Conservation (phyloP, 2,113 vertebrate genomes). For the Ophiodon elongatus region DNA sequence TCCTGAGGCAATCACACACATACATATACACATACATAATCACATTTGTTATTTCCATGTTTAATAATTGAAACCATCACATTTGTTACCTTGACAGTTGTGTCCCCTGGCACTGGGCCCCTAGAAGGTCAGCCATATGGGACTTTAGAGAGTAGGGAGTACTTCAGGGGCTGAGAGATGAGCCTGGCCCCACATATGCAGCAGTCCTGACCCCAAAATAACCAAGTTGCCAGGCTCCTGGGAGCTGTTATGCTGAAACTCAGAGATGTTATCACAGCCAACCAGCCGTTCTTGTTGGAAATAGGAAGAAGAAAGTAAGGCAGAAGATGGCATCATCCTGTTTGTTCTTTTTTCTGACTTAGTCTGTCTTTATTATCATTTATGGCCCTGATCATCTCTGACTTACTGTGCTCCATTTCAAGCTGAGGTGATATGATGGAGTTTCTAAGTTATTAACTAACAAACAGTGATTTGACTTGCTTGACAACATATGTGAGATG, state of each 20-base stretch:
- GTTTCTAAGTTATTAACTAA: constrained; percentile 33
- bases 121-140: not conserved
- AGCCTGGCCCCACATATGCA: constrained; percentile 71
- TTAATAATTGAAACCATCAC: not conserved
- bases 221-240: constrained; percentile 34
- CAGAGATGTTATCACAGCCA: constrained; percentile 69
- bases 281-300: constrained; percentile 38
- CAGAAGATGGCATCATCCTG: constrained; percentile 61
- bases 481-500: constrained; percentile 11
- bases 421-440: constrained; percentile 28
- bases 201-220: constrained; percentile 67
- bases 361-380: constrained; percentile 36
- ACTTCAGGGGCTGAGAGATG: too few relatives aligned
- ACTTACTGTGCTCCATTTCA: constrained; percentile 31
- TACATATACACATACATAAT: not conserved
- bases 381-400: constrained; percentile 45
- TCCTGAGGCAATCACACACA: not conserved
- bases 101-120: constrained; percentile 5
- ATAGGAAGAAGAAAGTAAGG: constrained; percentile 64
- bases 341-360: constrained; percentile 58
- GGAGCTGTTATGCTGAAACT: constrained; percentile 50
- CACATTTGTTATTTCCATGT: not conserved
- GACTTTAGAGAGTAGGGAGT: constrained; percentile 3
- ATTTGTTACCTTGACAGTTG: not conserved
- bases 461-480: constrained; percentile 35